Base-by-base conservation (phyloP, 1,140 invertebrate genomes). In the Heterodera schachtii region DNA sequence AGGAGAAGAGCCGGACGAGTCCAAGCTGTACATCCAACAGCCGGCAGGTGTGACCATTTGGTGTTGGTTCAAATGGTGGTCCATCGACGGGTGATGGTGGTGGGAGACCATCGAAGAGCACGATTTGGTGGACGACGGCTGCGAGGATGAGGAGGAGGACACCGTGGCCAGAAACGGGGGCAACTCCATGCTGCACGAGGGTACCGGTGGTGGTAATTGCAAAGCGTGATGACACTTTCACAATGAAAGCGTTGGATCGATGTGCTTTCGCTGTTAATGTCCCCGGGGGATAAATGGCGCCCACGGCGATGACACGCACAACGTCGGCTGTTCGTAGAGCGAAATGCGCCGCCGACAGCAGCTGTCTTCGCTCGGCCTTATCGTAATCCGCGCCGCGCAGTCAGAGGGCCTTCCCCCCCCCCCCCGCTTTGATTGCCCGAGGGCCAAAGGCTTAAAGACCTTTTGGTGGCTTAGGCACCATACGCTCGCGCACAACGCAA, bases 101-200 rank as follows among this genome's bases (percentile, higher is more conserved):
- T 49, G 57, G 70, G 70, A 16, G 6, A 47, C 60, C 9, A 66
- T 46, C 41, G 64, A 41, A 46, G 75, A 78, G 19, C 52, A 66
- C 60, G 60, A 57, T 21, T 64, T 78, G 6, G 16, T 43, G n/a
- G 60, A 69, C 6, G 44, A 46, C 4, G 77, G 46, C n/a, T 52
- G 31, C 4, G 52, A 44, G n/a, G 74, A 64, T 4, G 77, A 64
- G 21, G 76, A 57, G 31, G 80, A 75, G n/a, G 73, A 43, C 19
- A 69, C 43, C 16, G 73, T 78, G 43, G 80, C 80, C n/a, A 81
- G 75, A 31, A 81, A 81, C 19, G 80, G 80, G 21, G 80, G 80
- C 52, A 81, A 77, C 77, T 81, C 80, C 80, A 78, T 78, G 41
- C 16, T 41, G 69, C 44, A 7, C 19, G 69, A 41, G 6, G 11